phyloP scores from a whole-genome alignment of 2,797 vertebrate species.

The Microctenopoma stevenorrisi region DNA sequence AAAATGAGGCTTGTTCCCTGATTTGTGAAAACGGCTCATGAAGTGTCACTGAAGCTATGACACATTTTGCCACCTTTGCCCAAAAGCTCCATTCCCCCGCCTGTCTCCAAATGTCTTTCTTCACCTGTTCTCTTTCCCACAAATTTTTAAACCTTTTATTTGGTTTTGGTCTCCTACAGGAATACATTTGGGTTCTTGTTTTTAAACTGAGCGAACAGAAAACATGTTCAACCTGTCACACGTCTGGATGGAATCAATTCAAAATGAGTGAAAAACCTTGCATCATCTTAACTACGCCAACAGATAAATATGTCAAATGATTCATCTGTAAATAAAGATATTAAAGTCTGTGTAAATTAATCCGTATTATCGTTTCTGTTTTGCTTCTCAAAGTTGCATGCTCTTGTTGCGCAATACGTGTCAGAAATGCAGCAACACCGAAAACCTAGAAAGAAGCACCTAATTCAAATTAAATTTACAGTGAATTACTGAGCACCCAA shows the following conservation, averaged over 20 bases:
- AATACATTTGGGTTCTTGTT: constrained; percentile 92
- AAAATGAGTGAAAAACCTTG: constrained; percentile 61
- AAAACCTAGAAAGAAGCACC: constrained; percentile 15
- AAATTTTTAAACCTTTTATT: constrained; percentile 56
- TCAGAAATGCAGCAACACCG: background rate
- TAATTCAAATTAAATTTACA: constrained; percentile 47
- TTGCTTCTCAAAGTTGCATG: background rate
- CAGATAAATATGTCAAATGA: constrained; percentile 77
- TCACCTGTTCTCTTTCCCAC: constrained; percentile 22
- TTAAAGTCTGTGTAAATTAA: constrained; percentile 99
- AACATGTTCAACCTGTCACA: constrained; percentile 79
- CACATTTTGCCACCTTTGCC: background rate
- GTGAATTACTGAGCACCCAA: constrained; percentile 49
- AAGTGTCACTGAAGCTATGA: constrained; percentile 40
- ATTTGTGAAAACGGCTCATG: constrained; percentile 40
- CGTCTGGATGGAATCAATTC: constrained; percentile 81
- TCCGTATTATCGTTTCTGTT: constrained; percentile 50
- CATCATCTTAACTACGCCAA: constrained; percentile 75
- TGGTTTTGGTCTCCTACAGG: constrained; percentile 72
- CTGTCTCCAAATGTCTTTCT: constrained; percentile 46
- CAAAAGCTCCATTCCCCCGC: constrained; percentile 3
- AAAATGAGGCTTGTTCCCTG: constrained; percentile 34
- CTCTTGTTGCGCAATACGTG: background rate
- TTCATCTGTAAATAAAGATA: constrained; percentile 99
- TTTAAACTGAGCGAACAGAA: constrained; percentile 78